Evolutionary conservation across 2,797 vertebrate species (phyloP).

Genomic region (Sparidentex hasta): DNA sequence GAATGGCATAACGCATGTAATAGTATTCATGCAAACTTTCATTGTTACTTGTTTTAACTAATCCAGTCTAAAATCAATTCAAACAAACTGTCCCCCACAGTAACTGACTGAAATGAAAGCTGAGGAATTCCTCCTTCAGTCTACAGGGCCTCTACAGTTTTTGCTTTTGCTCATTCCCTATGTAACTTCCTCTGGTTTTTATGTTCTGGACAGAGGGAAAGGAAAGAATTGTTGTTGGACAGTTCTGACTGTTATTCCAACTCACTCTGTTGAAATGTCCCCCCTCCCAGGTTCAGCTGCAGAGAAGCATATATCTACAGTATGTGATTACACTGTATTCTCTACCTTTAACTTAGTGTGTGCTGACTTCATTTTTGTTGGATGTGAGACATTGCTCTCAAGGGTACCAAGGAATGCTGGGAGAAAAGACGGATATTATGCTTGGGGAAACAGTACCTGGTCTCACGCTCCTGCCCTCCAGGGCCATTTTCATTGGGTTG

Average conservation of each 20-base stretch:
- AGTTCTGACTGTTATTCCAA: conserved; percentile 64
- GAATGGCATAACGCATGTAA: too few relatives aligned
- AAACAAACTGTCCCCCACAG: not conserved
- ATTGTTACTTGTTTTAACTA: too few relatives aligned
- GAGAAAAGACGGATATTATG: conserved; percentile 61
- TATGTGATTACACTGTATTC: conserved; percentile 65
- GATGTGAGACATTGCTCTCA: conserved; percentile 55
- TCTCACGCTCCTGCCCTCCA: conserved; percentile 65
- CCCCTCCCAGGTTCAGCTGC: conserved; percentile 63
- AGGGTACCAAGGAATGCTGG: conserved; percentile 56
- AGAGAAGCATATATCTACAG: conserved; percentile 62
- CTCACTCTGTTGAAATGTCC: conserved; percentile 57
- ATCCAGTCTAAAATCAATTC: not conserved
- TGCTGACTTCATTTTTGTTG: conserved; percentile 66
- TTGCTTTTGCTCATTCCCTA: not conserved
- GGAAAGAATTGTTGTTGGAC: conserved; percentile 63
- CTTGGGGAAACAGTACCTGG: conserved; percentile 71
- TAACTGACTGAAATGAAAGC: not conserved
- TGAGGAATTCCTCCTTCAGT: not conserved
- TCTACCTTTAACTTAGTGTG: conserved; percentile 48
- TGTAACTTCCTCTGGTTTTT: conserved; percentile 9
- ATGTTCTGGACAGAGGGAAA: conserved; percentile 31
- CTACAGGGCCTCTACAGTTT: not conserved
- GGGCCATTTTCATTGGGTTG: conserved; percentile 53
- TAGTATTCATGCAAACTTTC: too few relatives aligned